Evolutionary conservation across 2,113 vertebrate species (phyloP), one percentile per base, ranked within the genome.

Genomic region (Hiodon tergisus): DNA sequence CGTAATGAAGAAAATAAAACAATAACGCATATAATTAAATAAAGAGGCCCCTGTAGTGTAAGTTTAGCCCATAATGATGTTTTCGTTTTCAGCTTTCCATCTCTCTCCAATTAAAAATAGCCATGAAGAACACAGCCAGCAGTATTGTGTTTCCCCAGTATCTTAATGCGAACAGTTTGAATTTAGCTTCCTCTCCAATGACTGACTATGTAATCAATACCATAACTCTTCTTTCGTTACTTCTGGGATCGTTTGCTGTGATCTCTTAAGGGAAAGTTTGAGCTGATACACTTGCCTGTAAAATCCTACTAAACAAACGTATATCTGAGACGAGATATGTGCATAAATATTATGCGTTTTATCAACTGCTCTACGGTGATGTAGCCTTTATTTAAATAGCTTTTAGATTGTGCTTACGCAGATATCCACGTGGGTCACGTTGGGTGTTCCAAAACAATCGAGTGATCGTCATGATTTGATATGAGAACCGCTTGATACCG

Each of bases 11-110:
- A 81, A 88, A 89, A 89, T 88, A 84, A 87, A 90, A 89, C 85
- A 91, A 89, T 86, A 87, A 87, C 79, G 80, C 71, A 48, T 85
- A 87, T 91, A 91, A 93, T 91, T 88, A 83, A 88, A 86, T 84
- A 81, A 83, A 82, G 81, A 87, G 87, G 86, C 86, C 87, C 88
- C 86, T 86, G 81, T 85, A 87, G 88, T 90, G 86, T 60, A 84
- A 78, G 79, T 87, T 86, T 85, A 83, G 83, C 78, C 83, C 81
- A 82, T 92, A 91, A 93, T 91, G 81, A 89, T 88, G 86, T 87
- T 89, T 90, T 87, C 60, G 63, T 78, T 52, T 75, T 78, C 81
- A 83, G 85, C 83, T 83, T 86, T 81, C 81, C 84, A 87, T 86
- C 89, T 81, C 79, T 79, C 82, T 76, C 81, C 88, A 92, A 90